Percentiles rank a stretch among this genome's conserved stretches.
Evolutionary conservation across 2,113 vertebrate species (phyloP).

Genomic region (Talpa occidentalis): DNA sequence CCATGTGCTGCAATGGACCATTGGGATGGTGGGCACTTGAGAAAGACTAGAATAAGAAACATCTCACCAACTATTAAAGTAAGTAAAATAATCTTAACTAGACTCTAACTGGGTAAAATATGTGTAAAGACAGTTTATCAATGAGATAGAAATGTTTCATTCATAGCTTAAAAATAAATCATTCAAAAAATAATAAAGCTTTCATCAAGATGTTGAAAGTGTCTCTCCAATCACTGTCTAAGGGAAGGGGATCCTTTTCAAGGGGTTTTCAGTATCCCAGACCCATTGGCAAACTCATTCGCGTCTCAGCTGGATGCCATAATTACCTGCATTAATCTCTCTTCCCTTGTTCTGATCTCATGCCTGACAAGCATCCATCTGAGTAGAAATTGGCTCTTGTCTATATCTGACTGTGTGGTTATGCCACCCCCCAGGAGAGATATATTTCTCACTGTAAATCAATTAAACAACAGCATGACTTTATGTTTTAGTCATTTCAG

Average conservation of each 20-base stretch:
- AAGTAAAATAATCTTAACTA: not conserved
- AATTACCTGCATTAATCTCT: conserved; percentile 15
- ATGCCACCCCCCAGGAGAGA: not conserved
- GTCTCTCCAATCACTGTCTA: not conserved
- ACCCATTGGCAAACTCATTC: not conserved
- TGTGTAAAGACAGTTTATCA: not conserved
- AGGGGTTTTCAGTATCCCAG: not conserved
- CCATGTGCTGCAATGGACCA: not conserved
- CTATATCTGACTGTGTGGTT: not conserved
- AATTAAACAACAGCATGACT: conserved; percentile 44
- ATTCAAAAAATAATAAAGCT: not conserved
- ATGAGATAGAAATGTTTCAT: not conserved
- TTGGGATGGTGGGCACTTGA: not conserved
- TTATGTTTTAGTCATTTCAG: conserved; percentile 39
- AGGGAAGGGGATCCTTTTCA: not conserved
- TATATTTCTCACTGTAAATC: conserved; percentile 50
- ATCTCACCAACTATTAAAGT: not conserved
- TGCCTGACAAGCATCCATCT: conserved; percentile 20
- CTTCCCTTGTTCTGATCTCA: not conserved
- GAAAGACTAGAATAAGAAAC: not conserved
- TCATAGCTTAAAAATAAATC: not conserved
- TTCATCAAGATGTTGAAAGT: not conserved
- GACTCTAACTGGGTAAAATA: not conserved
- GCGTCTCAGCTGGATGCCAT: not conserved
- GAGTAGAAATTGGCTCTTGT: conserved; percentile 7